Evolutionary conservation across 2,113 vertebrate species (phyloP), one percentile per base, ranked within the genome.

Genomic region (Puma concolor): DNA sequence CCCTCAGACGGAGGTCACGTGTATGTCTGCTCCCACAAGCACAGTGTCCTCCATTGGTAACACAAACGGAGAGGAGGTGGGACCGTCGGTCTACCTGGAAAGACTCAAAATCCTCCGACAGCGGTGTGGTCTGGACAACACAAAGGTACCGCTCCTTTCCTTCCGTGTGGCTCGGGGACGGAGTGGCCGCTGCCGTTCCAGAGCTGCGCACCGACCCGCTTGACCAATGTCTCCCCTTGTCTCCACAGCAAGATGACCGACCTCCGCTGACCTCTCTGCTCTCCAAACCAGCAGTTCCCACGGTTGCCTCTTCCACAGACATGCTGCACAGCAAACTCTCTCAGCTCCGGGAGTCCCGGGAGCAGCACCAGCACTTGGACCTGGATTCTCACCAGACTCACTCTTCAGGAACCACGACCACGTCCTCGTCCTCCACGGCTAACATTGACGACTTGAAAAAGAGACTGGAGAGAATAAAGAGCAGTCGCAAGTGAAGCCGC

Each of bases 391-490:
- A 98, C 98, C 99, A 99, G 98, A 99, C 99, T 77, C 99, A 99
- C 98, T 99, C 99, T 3, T 99, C 97, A 98, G 99, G 98, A 98
- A 98, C 99, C 98, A 96, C 98, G 74, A 99, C 99, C 71, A 98
- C 99, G 4, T 98, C 99, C 96, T 99, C 99, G 3, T 99, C 99
- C 21, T 99, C 99, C 31, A 98, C 98, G 1, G 97, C 99, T 95
- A 99, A 99, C 98, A 99, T 99, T n/a, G 99, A 99, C 87, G 99
- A 99, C 99, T 99, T 99, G 99, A 99, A 99, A 99, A 99, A 99
- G 97, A 99, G 99, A 98, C 99, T 99, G 99, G 99, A 99, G 99
- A 99, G 99, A 98, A 99, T 99, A 98, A 99, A 99, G 99, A 99
- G 99, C 99, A 99, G 99, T 98, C 99, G 99, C 98, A 99, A 99